Conservation (phyloP, 1,140 invertebrate genomes). For the Bombus soroeensis region DNA sequence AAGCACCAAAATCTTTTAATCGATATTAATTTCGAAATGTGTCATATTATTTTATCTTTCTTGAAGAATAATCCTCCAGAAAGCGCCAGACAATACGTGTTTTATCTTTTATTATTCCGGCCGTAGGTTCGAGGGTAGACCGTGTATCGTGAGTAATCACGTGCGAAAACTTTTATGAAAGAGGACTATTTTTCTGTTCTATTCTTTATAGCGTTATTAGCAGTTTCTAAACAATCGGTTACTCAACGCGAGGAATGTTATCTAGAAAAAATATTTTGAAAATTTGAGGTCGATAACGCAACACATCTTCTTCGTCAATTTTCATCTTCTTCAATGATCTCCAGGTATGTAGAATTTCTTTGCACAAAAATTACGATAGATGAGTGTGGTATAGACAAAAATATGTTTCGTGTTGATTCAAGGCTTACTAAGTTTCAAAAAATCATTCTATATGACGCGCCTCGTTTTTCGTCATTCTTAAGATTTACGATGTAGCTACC, state of each 20-base stretch:
- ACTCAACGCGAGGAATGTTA: background rate
- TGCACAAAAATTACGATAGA: too few species aligned
- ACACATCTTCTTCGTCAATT: background rate
- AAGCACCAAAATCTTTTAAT: background rate
- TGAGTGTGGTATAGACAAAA: background rate
- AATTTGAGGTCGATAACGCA: background rate
- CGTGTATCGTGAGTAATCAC: background rate
- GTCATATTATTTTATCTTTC: conserved; percentile 1
- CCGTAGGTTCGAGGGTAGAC: background rate
- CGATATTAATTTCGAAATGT: background rate
- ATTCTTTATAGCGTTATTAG: background rate
- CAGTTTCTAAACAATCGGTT: background rate
- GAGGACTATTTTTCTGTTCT: background rate
- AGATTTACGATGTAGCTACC: background rate
- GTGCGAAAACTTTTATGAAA: background rate
- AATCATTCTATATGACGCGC: background rate
- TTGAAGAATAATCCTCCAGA: background rate
- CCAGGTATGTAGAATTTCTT: too few species aligned
- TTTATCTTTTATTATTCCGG: conserved; percentile 13
- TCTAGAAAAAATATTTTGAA: background rate
- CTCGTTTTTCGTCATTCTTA: background rate
- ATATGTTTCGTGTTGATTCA: conserved; percentile 1
- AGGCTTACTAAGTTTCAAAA: background rate
- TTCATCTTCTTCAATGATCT: background rate
- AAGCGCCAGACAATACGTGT: too few species aligned